Evolutionary conservation across 2,888 invertebrate genomes (phyloP), one percentile per base, ranked within the genome.

Genomic region (Andrena bicolor): DNA sequence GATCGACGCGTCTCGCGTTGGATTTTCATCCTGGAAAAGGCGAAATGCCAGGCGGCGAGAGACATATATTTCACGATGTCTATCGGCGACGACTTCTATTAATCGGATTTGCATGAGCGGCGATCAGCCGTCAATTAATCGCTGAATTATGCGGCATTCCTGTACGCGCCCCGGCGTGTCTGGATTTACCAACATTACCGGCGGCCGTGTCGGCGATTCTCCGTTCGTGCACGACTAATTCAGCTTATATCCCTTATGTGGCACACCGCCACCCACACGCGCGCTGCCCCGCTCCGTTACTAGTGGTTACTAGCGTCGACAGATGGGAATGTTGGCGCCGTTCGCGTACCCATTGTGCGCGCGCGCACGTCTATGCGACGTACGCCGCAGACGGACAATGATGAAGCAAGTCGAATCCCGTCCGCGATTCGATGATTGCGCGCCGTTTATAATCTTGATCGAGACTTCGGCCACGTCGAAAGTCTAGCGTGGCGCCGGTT

Each of bases 261-360:
- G 76, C 75, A 80, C 71, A 35, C 70, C 79, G 74, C 70, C 79
- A 76, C 71, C 71, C 56, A 76, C 82, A 66, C 71, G 60, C 60
- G 32, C 51, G 23, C 56, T 51, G 26, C 49, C 49, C 58, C 49
- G 48, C 28, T 28, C 51, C 51, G 49, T 72, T 64, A 61, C 58
- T 35, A 56, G 56, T 26, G 56, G 23, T n/a, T n/a, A n/a, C n/a
- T n/a, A n/a, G 86, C 80, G 77, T 83, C 82, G 88, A 84, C 85
- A 86, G 90, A 91, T 89, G 90, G 90, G 91, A 92, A 92, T 92
- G 91, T 92, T 92, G 91, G 91, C 91, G 92, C 92, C 92, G 86
- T 89, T 76, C 78, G 76, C 72, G 51, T 56, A 23, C 30, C 41
- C 32, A 70, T 70, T 74, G 58, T 51, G 56, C 76, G 20, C 53